Evolutionary conservation across 1,140 invertebrate genomes (phyloP).

Genomic region (Bombyx mori): DNA sequence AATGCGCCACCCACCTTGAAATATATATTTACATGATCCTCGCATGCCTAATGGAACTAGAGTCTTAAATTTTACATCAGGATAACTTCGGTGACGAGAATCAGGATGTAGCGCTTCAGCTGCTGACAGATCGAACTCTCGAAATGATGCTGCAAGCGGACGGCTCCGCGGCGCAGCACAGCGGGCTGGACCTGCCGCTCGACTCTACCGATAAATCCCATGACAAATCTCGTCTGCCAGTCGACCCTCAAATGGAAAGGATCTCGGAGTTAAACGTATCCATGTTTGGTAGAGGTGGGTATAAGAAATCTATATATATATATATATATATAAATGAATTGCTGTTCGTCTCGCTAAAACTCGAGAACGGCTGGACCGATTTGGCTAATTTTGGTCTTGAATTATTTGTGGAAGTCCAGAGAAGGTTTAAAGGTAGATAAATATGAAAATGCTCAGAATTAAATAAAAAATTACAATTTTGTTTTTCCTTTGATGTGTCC

Average conservation of each 20-base stretch:
- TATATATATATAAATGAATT: no score
- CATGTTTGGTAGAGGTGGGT: slow-evolving; percentile 37
- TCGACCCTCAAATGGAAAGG: slow-evolving; percentile 30
- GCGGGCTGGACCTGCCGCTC: slow-evolving; percentile 20
- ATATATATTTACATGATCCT: no score
- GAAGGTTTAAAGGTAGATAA: no score
- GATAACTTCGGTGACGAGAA: slow-evolving; percentile 51
- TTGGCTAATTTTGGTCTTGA: no score
- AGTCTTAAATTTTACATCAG: slow-evolving; percentile 16
- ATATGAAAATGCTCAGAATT: no score
- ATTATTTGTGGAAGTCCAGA: no score
- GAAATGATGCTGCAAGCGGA: slow-evolving; percentile 33
- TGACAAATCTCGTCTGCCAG: slow-evolving; percentile 21
- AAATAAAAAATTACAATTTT: no score
- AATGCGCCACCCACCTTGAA: no score
- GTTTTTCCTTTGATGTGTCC: no score
- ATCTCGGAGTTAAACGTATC: slow-evolving; percentile 39
- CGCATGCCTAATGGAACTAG: not conserved
- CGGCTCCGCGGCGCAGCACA: slow-evolving; percentile 14
- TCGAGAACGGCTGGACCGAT: no score
- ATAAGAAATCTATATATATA: not conserved
- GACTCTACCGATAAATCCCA: slow-evolving; percentile 25
- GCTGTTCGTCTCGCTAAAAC: no score
- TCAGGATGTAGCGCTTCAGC: slow-evolving; percentile 21
- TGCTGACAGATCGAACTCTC: slow-evolving; percentile 26